Percentiles rank a stretch among this genome's conserved stretches.
Evolutionary conservation across 2,113 vertebrate genomes (phyloP).

Genomic region (Oplegnathus fasciatus): DNA sequence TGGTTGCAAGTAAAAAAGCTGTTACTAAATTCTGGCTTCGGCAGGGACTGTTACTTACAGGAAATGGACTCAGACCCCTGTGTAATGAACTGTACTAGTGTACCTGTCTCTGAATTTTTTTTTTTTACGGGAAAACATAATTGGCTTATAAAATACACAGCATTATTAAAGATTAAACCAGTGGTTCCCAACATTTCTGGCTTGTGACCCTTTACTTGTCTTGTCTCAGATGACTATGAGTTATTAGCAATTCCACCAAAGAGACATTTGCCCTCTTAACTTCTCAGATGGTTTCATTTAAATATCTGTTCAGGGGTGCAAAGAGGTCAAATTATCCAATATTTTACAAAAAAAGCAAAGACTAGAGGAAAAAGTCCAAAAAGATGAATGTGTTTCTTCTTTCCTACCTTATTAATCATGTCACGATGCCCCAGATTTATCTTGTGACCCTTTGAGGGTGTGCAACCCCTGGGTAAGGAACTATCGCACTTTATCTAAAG

Average conservation of each 20-base stretch:
- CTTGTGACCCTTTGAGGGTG: neutral
- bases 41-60: too few species aligned
- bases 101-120: too few species aligned
- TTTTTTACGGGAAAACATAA: neutral
- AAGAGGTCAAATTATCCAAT: neutral
- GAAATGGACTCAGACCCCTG: too few species aligned
- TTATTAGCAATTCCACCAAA: slow-evolving; percentile 1
- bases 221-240: neutral
- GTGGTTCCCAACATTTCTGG: neutral
- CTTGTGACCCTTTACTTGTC: neutral
- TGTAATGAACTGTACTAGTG: too few species aligned
- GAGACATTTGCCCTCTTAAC: neutral
- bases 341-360: neutral
- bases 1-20: too few species aligned
- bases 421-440: neutral
- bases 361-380: neutral
- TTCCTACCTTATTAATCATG: neutral
- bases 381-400: neutral
- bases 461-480: neutral
- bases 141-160: neutral
- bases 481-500: neutral
- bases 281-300: neutral
- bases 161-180: neutral
- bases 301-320: neutral
- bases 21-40: too few species aligned